Evolutionary conservation across 2,113 vertebrate genomes (phyloP).

Genomic region (Hippoglossus stenolepis): DNA sequence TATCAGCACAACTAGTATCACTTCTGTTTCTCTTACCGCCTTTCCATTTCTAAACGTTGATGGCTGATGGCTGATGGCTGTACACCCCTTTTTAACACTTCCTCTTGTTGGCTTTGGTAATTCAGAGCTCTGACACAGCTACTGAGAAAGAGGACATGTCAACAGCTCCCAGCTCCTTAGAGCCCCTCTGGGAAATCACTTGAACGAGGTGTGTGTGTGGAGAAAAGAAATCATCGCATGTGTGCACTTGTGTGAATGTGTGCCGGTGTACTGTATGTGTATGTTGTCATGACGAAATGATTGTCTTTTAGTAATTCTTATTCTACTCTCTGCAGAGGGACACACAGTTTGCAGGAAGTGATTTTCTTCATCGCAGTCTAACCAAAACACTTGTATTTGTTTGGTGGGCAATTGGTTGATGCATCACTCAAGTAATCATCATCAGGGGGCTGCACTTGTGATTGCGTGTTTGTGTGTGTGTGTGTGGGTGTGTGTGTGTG

Average conservation of each 20-base stretch:
- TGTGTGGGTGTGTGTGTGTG: too few relatives aligned
- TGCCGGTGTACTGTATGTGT: constrained; percentile 2
- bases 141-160: constrained; percentile 50
- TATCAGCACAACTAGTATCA: too few relatives aligned
- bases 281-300: neutral
- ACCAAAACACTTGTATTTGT: neutral
- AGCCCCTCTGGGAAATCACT: constrained; percentile 56
- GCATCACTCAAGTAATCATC: neutral
- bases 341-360: too few relatives aligned
- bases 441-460: neutral
- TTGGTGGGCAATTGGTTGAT: neutral
- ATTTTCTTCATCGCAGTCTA: too few relatives aligned
- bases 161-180: constrained; percentile 39
- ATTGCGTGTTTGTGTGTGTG: too few relatives aligned
- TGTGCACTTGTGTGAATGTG: neutral
- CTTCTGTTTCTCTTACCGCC: neutral
- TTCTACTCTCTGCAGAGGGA: neutral
- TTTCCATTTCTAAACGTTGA: constrained; percentile 3
- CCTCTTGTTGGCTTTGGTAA: constrained; percentile 7
- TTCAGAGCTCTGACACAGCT: constrained; percentile 16
- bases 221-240: constrained; percentile 4
- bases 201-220: neutral
- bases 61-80: constrained; percentile 6
- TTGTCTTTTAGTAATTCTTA: too few relatives aligned
- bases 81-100: constrained; percentile 1